phyloP scores from a whole-genome alignment of 1,140 invertebrate genomes.

The Drosophila pruinosa region DNA sequence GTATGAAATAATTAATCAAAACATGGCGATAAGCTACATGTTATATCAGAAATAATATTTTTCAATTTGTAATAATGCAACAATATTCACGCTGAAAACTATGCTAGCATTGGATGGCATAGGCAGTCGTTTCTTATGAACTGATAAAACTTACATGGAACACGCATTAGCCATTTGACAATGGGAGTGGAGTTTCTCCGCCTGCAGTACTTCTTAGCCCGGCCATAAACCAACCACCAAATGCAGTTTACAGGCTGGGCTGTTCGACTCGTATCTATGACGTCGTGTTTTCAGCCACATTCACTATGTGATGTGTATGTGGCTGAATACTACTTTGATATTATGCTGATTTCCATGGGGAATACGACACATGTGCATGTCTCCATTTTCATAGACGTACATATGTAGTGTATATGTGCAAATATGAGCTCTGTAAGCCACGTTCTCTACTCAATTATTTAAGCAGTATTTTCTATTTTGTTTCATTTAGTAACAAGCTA shows the following conservation, averaged over 20 bases:
- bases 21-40: too few species aligned
- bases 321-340: slow-evolving; percentile 49
- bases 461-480: slow-evolving; percentile 58
- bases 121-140: background rate
- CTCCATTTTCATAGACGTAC: background rate
- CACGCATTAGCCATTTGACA: slow-evolving; percentile 39
- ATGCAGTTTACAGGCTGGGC: slow-evolving; percentile 21
- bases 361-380: slow-evolving; percentile 68
- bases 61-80: too few species aligned
- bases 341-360: slow-evolving; percentile 82
- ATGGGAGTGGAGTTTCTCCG: background rate
- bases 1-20: too few species aligned
- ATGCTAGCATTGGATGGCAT: background rate
- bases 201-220: background rate
- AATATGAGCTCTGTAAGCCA: slow-evolving; percentile 8
- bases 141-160: slow-evolving; percentile 33
- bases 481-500: slow-evolving; percentile 52
- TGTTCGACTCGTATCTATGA: background rate
- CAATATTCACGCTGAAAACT: background rate
- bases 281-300: slow-evolving; percentile 16
- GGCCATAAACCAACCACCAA: slow-evolving; percentile 44
- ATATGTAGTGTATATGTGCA: background rate
- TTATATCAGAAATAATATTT: too few species aligned
- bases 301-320: slow-evolving; percentile 28
- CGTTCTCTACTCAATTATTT: slow-evolving; percentile 66